These are phyloP conservation scores for Ophiothrix spiculata DNA, from an alignment of 35 echinoderm and acorn worm genomes.

Conservation along the genomic window DNA sequence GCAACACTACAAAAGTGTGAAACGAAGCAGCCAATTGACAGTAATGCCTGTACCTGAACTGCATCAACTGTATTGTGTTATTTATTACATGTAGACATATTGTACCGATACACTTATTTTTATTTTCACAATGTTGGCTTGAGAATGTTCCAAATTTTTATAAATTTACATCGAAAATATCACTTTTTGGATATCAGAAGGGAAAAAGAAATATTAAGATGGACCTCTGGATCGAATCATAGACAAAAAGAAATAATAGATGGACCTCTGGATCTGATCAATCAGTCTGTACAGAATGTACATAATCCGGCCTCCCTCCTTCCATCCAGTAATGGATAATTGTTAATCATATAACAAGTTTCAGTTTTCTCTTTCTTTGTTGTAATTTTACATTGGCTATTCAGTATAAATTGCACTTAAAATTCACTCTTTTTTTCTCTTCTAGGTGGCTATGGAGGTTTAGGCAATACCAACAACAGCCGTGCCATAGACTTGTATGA, in stretches of 20 bases:
- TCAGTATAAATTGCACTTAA: not conserved
- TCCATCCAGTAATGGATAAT: too few species aligned
- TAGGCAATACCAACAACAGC: constrained; percentile 29
- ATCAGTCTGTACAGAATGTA: too few species aligned
- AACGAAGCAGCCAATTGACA: too few species aligned
- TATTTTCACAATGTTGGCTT: not conserved
- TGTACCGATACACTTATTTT: not conserved
- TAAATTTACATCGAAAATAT: not conserved
- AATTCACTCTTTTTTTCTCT: not conserved
- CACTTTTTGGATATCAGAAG: not conserved
- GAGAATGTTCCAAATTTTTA: not conserved
- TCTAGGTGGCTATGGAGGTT: not conserved
- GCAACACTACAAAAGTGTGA: too few species aligned
- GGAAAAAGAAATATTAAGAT: not conserved
- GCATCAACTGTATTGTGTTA: not conserved
- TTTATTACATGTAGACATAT: not conserved
- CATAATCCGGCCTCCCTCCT: too few species aligned
- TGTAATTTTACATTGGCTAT: too few species aligned
- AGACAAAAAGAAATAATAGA: too few species aligned
- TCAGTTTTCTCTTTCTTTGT: too few species aligned
- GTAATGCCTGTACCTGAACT: not conserved
- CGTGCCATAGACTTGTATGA: constrained; percentile 34
- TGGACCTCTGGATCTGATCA: too few species aligned
- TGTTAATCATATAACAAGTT: too few species aligned
- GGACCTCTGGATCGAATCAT: too few species aligned